Evolutionary conservation across 2,113 vertebrate genomes (phyloP).

Genomic region (Notarius quadriscutis): DNA sequence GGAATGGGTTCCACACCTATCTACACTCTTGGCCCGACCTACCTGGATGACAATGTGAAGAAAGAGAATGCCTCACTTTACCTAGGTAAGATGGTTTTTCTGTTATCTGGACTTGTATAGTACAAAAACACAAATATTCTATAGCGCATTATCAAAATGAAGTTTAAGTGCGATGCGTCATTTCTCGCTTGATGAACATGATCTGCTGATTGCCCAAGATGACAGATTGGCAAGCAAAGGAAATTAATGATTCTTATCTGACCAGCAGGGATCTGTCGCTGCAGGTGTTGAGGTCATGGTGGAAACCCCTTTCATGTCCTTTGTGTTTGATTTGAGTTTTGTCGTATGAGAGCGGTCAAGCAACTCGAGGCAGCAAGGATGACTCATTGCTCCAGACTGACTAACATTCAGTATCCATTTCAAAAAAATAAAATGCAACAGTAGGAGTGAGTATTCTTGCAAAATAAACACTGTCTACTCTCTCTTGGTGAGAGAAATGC

Average conservation of each 20-base stretch:
- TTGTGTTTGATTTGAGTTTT: neutral
- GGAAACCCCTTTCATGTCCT: neutral
- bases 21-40: constrained; percentile 97
- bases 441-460: constrained; percentile 2
- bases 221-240: constrained; percentile 1
- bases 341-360: neutral
- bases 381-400: constrained; percentile 14
- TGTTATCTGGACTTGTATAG: neutral
- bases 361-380: neutral
- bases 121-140: neutral
- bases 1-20: constrained; percentile 98
- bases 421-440: neutral
- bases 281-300: neutral
- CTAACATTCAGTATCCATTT: neutral
- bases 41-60: constrained; percentile 98
- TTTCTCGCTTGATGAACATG: neutral
- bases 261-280: neutral
- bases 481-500: constrained; percentile 6
- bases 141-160: neutral
- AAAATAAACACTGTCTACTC: neutral
- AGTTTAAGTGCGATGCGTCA: neutral
- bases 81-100: constrained; percentile 80
- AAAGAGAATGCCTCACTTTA: constrained; percentile 97
- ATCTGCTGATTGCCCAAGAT: neutral
- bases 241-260: neutral